Conservation (phyloP, 2,888 invertebrate species). For the Flexamia atlantica region DNA sequence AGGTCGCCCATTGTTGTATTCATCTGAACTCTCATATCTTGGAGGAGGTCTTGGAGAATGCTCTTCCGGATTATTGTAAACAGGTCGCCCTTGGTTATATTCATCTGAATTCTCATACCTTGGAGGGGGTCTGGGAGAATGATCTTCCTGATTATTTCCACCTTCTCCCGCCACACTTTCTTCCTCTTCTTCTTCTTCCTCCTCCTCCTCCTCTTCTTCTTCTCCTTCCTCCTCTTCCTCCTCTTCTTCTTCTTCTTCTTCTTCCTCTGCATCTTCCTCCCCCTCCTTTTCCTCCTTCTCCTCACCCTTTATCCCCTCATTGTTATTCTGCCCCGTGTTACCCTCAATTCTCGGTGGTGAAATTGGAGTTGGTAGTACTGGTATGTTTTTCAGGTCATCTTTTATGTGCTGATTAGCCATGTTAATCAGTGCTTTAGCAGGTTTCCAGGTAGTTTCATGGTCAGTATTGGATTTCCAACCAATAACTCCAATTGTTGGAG, state of each 20-base stretch:
- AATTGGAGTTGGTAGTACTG: neutral
- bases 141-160: conserved; percentile 1
- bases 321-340: neutral
- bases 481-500: conserved; percentile 56
- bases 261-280: conserved; percentile 6
- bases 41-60: neutral
- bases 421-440: conserved; percentile 40
- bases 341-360: neutral
- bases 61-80: too few species aligned
- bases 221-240: conserved; percentile 37
- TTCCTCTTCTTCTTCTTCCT: conserved; percentile 47
- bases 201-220: conserved; percentile 43
- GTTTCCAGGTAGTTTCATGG: conserved; percentile 50
- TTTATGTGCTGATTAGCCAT: conserved; percentile 57
- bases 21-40: conserved; percentile 1
- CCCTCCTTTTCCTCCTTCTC: conserved; percentile 20
- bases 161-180: too few species aligned
- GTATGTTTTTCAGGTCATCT: conserved; percentile 39
- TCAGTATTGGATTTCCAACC: conserved; percentile 60
- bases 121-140: conserved; percentile 1
- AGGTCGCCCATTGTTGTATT: neutral
- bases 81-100: neutral
- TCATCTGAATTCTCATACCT: conserved; percentile 21
- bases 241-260: conserved; percentile 39
- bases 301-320: neutral